Conservation (phyloP, 2,797 vertebrate species). For the Pangasius sanitwongsei region DNA sequence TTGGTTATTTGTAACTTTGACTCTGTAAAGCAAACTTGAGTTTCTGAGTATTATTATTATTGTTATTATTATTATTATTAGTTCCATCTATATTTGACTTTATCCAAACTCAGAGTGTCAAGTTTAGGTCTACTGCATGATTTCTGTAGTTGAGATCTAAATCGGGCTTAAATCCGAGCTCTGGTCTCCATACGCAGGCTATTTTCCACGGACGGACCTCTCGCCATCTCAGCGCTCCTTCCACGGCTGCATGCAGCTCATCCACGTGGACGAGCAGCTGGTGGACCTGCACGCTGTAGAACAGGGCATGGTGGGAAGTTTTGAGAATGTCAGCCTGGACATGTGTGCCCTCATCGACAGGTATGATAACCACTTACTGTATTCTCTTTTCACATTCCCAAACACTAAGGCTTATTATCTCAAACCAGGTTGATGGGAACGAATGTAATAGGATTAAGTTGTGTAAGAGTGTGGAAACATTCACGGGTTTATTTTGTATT, state of each 20-base stretch:
- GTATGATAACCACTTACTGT: slow-evolving; percentile 65
- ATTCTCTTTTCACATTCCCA: not conserved
- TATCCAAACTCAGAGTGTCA: not conserved
- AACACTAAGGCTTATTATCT: not conserved
- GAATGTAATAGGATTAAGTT: not conserved
- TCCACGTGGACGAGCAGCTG: slow-evolving; percentile 91
- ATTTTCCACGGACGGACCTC: slow-evolving; percentile 71
- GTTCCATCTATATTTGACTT: not conserved
- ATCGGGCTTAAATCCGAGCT: not conserved
- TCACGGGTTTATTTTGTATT: not conserved
- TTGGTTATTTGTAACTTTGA: not conserved
- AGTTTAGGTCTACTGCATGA: not conserved
- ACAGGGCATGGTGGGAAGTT: slow-evolving; percentile 85
- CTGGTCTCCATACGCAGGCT: slow-evolving; percentile 73
- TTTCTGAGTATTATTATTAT: not conserved
- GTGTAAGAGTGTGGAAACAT: not conserved
- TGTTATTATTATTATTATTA: not conserved
- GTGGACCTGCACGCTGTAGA: slow-evolving; percentile 88
- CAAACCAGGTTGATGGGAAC: not conserved
- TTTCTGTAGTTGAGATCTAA: not conserved
- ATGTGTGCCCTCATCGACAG: slow-evolving; percentile 98
- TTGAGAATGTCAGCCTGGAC: slow-evolving; percentile 93
- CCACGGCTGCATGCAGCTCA: slow-evolving; percentile 96
- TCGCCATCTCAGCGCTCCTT: slow-evolving; percentile 83
- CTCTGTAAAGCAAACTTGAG: not conserved